These are phyloP conservation scores for Isaurus tuberculatus DNA, from an alignment of 92 coral and sea anemone species.

Conservation along the genomic window DNA sequence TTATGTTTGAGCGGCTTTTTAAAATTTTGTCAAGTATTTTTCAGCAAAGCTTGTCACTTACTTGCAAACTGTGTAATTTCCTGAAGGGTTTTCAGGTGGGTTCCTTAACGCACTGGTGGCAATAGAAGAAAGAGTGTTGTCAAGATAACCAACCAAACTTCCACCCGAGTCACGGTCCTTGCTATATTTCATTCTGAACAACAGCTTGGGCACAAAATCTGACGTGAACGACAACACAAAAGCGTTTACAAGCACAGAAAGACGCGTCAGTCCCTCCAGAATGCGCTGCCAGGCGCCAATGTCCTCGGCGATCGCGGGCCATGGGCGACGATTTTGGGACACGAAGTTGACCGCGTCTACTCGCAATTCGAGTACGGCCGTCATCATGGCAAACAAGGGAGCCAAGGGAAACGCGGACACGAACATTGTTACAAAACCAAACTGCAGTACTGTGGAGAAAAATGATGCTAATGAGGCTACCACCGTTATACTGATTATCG, in stretches of 20 bases:
- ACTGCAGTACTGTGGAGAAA: slow-evolving; percentile 79
- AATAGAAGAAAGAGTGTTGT: slow-evolving; percentile 70
- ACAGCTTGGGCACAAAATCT: slow-evolving; percentile 81
- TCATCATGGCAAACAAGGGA: slow-evolving; percentile 88
- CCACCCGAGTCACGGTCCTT: slow-evolving; percentile 70
- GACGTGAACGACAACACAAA: slow-evolving; percentile 84
- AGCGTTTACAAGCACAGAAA: slow-evolving; percentile 79
- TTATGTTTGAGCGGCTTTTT: too few relatives aligned
- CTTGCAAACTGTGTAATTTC: slow-evolving; percentile 40
- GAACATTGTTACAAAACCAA: slow-evolving; percentile 97
- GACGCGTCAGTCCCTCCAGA: slow-evolving; percentile 65
- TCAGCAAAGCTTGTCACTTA: not conserved
- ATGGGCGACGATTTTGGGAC: slow-evolving; percentile 85
- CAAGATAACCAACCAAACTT: slow-evolving; percentile 72
- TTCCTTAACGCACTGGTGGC: slow-evolving; percentile 45
- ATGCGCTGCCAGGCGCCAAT: slow-evolving; percentile 88
- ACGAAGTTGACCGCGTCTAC: slow-evolving; percentile 96
- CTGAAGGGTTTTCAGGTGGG: slow-evolving; percentile 55
- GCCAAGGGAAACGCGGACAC: slow-evolving; percentile 96
- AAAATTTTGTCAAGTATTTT: not conserved
- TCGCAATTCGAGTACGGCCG: slow-evolving; percentile 83
- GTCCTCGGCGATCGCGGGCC: slow-evolving; percentile 87
- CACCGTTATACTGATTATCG: not conserved
- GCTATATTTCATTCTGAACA: slow-evolving; percentile 71
- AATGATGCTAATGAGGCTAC: not conserved